Percentiles rank a stretch among this genome's conserved stretches.
These are phyloP conservation scores for Gracilinanus agilis DNA, from an alignment of 2,113 vertebrate genomes.

Conservation along the genomic window DNA sequence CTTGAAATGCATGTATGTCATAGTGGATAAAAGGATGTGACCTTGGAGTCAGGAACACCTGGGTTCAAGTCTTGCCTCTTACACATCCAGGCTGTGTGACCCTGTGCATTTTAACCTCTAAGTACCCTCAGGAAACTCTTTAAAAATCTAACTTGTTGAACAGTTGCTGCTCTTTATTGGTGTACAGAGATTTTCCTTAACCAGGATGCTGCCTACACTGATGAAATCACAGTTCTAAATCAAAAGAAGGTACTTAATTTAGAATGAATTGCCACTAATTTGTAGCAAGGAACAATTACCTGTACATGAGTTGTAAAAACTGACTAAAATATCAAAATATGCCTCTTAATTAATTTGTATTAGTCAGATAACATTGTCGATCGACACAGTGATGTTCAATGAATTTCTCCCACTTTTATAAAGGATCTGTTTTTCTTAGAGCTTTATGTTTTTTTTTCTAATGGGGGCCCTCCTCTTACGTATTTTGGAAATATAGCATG, in stretches of 20 bases:
- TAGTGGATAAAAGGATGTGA: not conserved
- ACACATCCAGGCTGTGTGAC: not conserved
- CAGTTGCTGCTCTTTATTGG: not conserved
- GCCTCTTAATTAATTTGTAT: not conserved
- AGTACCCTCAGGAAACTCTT: not conserved
- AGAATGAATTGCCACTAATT: not conserved
- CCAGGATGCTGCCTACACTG: not conserved
- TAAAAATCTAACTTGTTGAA: not conserved
- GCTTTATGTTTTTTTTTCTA: not conserved
- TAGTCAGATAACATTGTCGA: not conserved
- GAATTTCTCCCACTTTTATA: not conserved
- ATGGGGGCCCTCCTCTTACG: not conserved
- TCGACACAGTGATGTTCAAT: not conserved
- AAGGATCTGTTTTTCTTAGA: not conserved
- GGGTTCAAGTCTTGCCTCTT: not conserved
- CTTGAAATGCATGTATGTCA: not conserved
- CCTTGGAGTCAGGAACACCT: not conserved
- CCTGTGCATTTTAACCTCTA: not conserved
- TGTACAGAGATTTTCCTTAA: not conserved
- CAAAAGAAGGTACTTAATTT: not conserved
- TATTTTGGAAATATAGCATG: constrained; percentile 14
- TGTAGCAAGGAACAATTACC: not conserved
- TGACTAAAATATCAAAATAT: not conserved
- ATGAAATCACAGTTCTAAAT: not conserved
- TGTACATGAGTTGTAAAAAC: not conserved